Base-by-base conservation (phyloP, 2,888 invertebrate species). In the Synergus umbraculus region DNA sequence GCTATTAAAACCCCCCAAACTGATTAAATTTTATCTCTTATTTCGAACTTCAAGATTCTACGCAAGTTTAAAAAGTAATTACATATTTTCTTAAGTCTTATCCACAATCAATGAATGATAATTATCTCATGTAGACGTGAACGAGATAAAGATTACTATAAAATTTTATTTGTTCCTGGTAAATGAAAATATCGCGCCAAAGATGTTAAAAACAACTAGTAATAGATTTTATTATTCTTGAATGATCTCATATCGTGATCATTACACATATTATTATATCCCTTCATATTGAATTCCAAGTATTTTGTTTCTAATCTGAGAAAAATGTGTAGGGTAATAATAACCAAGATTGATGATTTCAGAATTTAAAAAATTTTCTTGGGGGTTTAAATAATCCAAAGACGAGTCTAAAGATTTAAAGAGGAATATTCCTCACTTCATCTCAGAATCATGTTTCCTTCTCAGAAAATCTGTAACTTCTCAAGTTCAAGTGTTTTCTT, bases 401-500 rank as follows among this genome's bases (percentile, higher is more conserved):
- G 18, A 18, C 22, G 9, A 37, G 12, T 63, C 9, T 22, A 67
- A 22, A 29, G 18, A 18, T 46, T 43, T 67, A 13, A n/a, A 54
- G 49, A 54, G 15, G 49, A 73, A 73, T 49, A 37, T 73, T 54
- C 15, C n/a, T 22, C n/a, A 73, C 73, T 54, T 29, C 18, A 41
- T 73, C 37, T 9, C 73, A 73, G 29, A 73, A 29, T 73, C 73
- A 54, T 73, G n/a, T 73, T 73, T 54, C 73, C 10, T 73, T 73
- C 73, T 22, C n/a, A 54, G 49, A 73, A 54, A 73, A 73, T 73
- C 73, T 54, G 73, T 73, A 73, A 54, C 73, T 37, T 73, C 73
- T 73, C 73, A 73, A 73, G 73, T 73, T 73, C 37, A 73, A 73
- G 73, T 73, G 49, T 73, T 73, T 73, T 73, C 54, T 73, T 54